Base-by-base conservation (phyloP, 2,888 invertebrate genomes). In the Scrobipalpa costella region DNA sequence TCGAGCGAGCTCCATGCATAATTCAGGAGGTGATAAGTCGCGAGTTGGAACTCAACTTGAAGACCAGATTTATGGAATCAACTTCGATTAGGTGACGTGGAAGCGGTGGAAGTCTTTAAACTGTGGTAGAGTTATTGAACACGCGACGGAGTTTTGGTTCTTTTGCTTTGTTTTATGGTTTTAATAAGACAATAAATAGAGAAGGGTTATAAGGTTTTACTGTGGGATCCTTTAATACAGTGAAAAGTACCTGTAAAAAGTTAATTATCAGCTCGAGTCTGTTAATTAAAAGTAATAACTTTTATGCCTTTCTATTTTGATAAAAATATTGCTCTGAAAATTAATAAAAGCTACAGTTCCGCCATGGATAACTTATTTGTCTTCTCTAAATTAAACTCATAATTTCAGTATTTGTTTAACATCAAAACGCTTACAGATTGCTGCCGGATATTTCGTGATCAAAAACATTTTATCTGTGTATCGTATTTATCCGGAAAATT, bases 41-140 rank as follows among this genome's bases (percentile, higher is more conserved):
- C 49, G 21, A 49, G 19, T 49, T 13, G 5, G 49, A 49, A 15
- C 15, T 7, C 47, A 17, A 17, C 21, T 49, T 49, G 49, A 49
- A 17, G 49, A 49, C 19, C 21, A 49, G 49, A 49, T 49, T 49
- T 49, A 49, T 49, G 19, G 49, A 17, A 19, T 9, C 27, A n/a
- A 44, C 13, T 50, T 50, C 50, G 8, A 38, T 15, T n/a, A 40
- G 49, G 49, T 21, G 49, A 49, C 44, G n/a, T 13, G 44, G 44
- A 44, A 44, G n/a, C n/a, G 19, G 17, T 19, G 49, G 11, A 15
- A 8, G 17, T 8, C 15, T 15, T 17, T 49, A 8, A 19, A 17
- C 9, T 19, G 49, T 15, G 7, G 21, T 5, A 5, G 5, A 49
- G 49, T 44, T 44, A 0, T 13, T 44, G 13, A n/a, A 2, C 44